phyloP scores from a whole-genome alignment of 2,797 vertebrate genomes.

The Pseudochromis fuscus region DNA sequence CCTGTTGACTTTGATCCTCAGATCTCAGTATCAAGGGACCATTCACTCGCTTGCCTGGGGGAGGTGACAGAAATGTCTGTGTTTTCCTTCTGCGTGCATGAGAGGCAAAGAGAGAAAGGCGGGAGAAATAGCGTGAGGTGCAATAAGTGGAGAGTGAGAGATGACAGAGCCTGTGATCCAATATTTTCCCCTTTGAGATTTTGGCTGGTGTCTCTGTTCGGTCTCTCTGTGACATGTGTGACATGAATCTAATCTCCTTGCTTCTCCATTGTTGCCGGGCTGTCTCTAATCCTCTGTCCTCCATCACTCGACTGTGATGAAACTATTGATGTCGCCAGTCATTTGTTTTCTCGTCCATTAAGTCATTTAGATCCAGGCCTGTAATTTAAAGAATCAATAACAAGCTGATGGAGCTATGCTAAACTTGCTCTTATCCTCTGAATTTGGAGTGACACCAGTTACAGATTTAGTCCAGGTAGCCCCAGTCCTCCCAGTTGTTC shows the following conservation, averaged over 20 bases:
- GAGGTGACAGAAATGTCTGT: slow-evolving; percentile 79
- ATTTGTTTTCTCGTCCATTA: slow-evolving; percentile 66
- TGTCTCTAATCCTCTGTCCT: slow-evolving; percentile 52
- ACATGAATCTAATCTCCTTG: slow-evolving; percentile 71
- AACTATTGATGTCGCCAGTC: slow-evolving; percentile 62
- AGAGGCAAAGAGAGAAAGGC: slow-evolving; percentile 47
- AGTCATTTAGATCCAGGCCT: slow-evolving; percentile 52
- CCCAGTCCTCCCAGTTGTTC: slow-evolving; percentile 27
- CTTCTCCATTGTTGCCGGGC: slow-evolving; percentile 60
- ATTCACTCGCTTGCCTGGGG: slow-evolving; percentile 68
- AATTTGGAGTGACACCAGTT: slow-evolving; percentile 34
- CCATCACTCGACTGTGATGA: slow-evolving; percentile 54
- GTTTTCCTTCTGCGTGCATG: slow-evolving; percentile 69
- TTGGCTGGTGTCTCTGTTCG: slow-evolving; percentile 43
- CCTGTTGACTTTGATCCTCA: slow-evolving; percentile 79
- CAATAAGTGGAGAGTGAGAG: slow-evolving; percentile 74
- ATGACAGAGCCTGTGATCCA: slow-evolving; percentile 75
- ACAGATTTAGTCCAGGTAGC: slow-evolving; percentile 35
- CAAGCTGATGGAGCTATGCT: slow-evolving; percentile 56
- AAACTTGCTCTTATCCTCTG: slow-evolving; percentile 43
- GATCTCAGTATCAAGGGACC: slow-evolving; percentile 78
- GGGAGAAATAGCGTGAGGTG: slow-evolving; percentile 46
- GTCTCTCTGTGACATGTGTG: slow-evolving; percentile 55
- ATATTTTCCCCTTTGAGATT: slow-evolving; percentile 69
- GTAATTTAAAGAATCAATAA: slow-evolving; percentile 75